A percentile compares a stretch with the other conserved stretches of the same genome.
Conservation (phyloP, 1,140 invertebrate genomes). For the Apis florea region DNA sequence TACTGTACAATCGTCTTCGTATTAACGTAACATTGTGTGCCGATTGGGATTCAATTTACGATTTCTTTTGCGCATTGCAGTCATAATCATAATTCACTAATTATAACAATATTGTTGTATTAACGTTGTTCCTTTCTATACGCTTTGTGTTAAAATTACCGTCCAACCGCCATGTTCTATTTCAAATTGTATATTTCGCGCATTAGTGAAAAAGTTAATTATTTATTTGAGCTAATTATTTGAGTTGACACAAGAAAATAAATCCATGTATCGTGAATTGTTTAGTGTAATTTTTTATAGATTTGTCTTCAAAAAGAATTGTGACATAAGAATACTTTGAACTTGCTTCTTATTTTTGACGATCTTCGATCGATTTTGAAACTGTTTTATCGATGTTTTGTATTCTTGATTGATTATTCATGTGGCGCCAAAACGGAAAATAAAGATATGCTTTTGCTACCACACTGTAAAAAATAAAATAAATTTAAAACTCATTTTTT, state of each 20-base stretch:
- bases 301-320: neutral
- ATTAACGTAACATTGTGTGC: neutral
- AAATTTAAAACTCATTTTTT: neutral
- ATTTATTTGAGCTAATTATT: neutral
- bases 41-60: neutral
- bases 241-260: neutral
- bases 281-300: neutral
- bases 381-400: conserved; percentile 37
- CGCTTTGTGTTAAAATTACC: neutral
- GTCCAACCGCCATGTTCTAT: conserved; percentile 30
- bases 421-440: conserved; percentile 21
- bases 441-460: neutral
- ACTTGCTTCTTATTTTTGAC: neutral
- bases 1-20: conserved; percentile 8
- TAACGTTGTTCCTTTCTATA: neutral
- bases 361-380: conserved; percentile 28
- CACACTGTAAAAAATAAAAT: neutral
- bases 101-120: neutral
- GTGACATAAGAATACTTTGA: neutral
- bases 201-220: neutral
- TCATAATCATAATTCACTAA: neutral
- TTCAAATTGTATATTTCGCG: conserved; percentile 32
- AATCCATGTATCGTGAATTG: neutral
- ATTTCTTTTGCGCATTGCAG: neutral
- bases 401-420: neutral